phyloP scores from a whole-genome alignment of 2,113 vertebrate species.

The Cyphomyrus plagiostoma region DNA sequence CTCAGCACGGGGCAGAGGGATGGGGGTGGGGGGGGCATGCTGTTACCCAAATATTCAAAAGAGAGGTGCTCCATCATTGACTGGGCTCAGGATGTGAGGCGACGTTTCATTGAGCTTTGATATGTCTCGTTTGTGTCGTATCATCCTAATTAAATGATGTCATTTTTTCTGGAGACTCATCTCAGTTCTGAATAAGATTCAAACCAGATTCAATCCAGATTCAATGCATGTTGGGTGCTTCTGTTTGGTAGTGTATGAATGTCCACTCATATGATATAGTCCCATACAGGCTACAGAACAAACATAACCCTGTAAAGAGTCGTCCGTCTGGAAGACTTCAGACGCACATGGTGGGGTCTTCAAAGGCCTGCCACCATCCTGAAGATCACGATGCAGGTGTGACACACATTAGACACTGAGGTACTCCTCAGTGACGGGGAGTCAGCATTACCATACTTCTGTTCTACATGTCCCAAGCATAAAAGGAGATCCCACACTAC shows the following conservation, averaged over 20 bases:
- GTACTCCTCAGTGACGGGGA: background rate
- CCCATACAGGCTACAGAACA: background rate
- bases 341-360: background rate
- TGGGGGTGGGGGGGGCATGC: background rate
- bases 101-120: background rate
- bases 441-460: background rate
- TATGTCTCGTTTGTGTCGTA: background rate
- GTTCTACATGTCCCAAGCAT: background rate
- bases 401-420: background rate
- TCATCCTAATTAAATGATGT: background rate
- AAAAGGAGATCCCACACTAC: background rate
- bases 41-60: background rate
- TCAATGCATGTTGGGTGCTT: background rate
- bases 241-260: background rate
- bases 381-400: background rate
- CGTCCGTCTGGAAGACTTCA: background rate
- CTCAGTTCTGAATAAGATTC: background rate
- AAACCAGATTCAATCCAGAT: background rate
- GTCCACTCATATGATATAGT: background rate
- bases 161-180: background rate
- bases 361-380: background rate
- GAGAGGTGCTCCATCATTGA: background rate
- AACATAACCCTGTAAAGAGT: background rate
- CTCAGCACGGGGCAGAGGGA: background rate
- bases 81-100: background rate